Percentiles rank a stretch among this genome's conserved stretches.
phyloP scores from a whole-genome alignment of 2,888 invertebrate genomes.

The Clunio marinus region DNA sequence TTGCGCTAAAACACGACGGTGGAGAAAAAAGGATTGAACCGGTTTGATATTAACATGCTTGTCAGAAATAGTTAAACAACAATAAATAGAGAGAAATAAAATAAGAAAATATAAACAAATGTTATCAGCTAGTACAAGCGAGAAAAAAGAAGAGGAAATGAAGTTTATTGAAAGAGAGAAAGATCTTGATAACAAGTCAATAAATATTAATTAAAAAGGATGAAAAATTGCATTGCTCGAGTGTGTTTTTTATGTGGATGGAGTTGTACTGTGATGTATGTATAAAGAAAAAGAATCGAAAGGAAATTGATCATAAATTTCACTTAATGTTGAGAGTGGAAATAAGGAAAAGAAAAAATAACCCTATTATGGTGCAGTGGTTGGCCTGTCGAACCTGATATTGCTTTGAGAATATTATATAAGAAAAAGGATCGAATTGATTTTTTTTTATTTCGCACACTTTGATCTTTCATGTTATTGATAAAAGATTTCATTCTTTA shows the following conservation, averaged over 20 bases:
- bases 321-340: no score
- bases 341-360: background rate
- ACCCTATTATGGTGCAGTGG: background rate
- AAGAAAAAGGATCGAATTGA: no score
- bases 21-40: constrained; percentile 36
- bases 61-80: background rate
- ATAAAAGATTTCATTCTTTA: no score
- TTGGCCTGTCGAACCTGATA: background rate
- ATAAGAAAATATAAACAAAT: background rate
- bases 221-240: constrained; percentile 13
- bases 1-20: constrained; percentile 81
- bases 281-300: background rate
- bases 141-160: background rate
- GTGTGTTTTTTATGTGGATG: background rate
- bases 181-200: constrained; percentile 23
- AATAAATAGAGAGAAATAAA: background rate
- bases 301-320: constrained; percentile 16
- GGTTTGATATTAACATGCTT: background rate
- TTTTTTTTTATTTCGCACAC: no score
- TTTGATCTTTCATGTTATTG: no score
- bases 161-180: constrained; percentile 8
- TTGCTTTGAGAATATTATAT: no score
- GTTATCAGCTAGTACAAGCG: background rate
- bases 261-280: background rate
- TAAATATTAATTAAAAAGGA: constrained; percentile 26